A percentile compares a stretch with the other conserved stretches of the same genome.
Evolutionary conservation across 1,140 invertebrate genomes (phyloP).

Genomic region (Drosophila ambigua): DNA sequence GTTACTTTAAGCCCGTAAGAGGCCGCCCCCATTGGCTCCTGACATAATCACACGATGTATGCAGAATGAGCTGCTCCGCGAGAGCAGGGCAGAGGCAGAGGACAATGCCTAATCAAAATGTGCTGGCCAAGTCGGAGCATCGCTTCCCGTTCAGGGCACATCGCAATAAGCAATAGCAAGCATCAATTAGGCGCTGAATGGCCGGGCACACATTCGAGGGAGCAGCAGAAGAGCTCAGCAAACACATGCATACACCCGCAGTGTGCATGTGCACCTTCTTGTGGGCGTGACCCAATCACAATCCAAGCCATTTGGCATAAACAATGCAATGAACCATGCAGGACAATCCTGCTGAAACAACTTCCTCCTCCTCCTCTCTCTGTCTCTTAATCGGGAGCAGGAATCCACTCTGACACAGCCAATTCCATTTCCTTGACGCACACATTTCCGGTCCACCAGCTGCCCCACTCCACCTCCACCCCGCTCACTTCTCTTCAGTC

Average conservation of each 20-base stretch:
- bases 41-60: constrained; percentile 18
- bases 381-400: constrained; percentile 22
- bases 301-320: constrained; percentile 66
- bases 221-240: too few species aligned
- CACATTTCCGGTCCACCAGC: constrained; percentile 38
- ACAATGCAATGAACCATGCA: constrained; percentile 68
- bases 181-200: constrained; percentile 62
- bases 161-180: constrained; percentile 49
- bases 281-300: constrained; percentile 46
- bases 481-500: too few species aligned
- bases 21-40: too few species aligned
- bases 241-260: background rate
- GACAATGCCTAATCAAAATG: constrained; percentile 48
- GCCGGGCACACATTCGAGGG: constrained; percentile 14
- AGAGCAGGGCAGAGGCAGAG: background rate
- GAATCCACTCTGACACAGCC: constrained; percentile 44
- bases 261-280: constrained; percentile 27
- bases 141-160: constrained; percentile 34
- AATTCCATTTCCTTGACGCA: constrained; percentile 59
- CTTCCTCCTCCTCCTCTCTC: constrained; percentile 22
- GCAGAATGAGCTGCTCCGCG: too few species aligned
- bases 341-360: constrained; percentile 60
- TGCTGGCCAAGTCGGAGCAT: constrained; percentile 27
- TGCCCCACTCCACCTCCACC: background rate
- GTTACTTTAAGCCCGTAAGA: too few species aligned